Evolutionary conservation across 2,797 vertebrate genomes (phyloP).

Genomic region (Macropus fuliginosus): DNA sequence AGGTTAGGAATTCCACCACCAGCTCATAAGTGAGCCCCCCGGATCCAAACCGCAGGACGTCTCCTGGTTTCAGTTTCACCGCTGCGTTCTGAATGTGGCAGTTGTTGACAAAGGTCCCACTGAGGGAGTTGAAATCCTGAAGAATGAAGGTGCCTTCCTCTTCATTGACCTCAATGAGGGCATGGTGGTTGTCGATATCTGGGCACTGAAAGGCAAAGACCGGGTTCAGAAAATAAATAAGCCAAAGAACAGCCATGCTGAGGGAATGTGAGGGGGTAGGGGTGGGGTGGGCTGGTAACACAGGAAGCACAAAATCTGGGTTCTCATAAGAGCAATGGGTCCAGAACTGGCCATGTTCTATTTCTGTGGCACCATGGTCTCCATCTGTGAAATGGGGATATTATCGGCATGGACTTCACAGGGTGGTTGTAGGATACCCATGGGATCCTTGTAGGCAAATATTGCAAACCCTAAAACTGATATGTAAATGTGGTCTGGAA

Average conservation of each 20-base stretch:
- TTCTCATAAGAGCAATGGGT: neutral
- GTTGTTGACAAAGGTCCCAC: slow-evolving; percentile 87
- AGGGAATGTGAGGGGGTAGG: neutral
- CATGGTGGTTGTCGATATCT: slow-evolving; percentile 86
- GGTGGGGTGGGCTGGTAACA: neutral
- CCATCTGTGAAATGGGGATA: neutral
- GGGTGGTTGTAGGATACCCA: neutral
- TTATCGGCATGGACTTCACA: neutral
- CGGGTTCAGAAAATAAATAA: neutral
- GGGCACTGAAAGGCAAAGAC: slow-evolving; percentile 77
- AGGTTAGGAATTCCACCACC: slow-evolving; percentile 78
- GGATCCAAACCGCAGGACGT: slow-evolving; percentile 85
- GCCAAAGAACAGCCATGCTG: neutral
- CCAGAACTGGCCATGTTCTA: neutral
- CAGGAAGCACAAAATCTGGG: neutral
- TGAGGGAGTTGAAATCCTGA: slow-evolving; percentile 86
- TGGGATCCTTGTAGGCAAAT: neutral
- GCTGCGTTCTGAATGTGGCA: slow-evolving; percentile 89
- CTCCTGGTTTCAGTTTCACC: slow-evolving; percentile 84
- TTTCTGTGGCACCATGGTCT: neutral
- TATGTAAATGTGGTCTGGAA: neutral
- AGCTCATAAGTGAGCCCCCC: slow-evolving; percentile 83
- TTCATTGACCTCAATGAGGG: slow-evolving; percentile 83
- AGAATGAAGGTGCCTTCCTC: slow-evolving; percentile 83
- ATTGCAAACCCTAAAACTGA: neutral